Evolutionary conservation across 2,797 vertebrate genomes (phyloP).

Genomic region (Acipenser transmontanus): DNA sequence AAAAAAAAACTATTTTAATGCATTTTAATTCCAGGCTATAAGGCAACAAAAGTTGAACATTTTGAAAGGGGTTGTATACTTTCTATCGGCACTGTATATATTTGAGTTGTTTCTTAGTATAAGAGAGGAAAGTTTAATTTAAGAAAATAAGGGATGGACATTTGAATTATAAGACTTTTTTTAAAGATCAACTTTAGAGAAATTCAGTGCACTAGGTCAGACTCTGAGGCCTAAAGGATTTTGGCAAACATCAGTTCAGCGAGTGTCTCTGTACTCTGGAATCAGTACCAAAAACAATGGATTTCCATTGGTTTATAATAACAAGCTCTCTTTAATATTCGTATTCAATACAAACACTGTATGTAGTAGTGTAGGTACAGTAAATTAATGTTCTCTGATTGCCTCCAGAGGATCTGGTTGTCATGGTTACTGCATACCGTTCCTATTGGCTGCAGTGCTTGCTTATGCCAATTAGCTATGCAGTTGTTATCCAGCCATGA

Average conservation of each 20-base stretch:
- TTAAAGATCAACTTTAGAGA: too few relatives aligned
- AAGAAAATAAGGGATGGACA: too few relatives aligned
- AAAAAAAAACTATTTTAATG: too few relatives aligned
- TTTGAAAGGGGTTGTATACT: too few relatives aligned
- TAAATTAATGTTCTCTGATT: slow-evolving; percentile 50
- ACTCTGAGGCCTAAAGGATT: not conserved
- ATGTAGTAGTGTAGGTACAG: slow-evolving; percentile 33
- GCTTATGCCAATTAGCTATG: slow-evolving; percentile 10
- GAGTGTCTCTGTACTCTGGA: not conserved
- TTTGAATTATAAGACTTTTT: too few relatives aligned
- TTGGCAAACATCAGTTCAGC: slow-evolving; percentile 1
- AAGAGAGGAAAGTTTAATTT: too few relatives aligned
- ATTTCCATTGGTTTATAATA: not conserved
- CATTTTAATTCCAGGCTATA: too few relatives aligned
- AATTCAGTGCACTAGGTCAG: too few relatives aligned
- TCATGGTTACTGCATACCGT: slow-evolving; percentile 53
- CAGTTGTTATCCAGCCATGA: slow-evolving; percentile 5
- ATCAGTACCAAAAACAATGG: slow-evolving; percentile 12
- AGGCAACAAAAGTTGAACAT: too few relatives aligned
- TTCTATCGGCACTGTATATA: too few relatives aligned
- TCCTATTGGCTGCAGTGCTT: slow-evolving; percentile 37
- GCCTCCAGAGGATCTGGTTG: slow-evolving; percentile 42
- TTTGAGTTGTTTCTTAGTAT: too few relatives aligned
- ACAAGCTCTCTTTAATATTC: slow-evolving; percentile 18
- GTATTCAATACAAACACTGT: slow-evolving; percentile 16